These are phyloP conservation scores for Climacteris rufus DNA, from an alignment of 2,113 vertebrate genomes.

Conservation along the genomic window DNA sequence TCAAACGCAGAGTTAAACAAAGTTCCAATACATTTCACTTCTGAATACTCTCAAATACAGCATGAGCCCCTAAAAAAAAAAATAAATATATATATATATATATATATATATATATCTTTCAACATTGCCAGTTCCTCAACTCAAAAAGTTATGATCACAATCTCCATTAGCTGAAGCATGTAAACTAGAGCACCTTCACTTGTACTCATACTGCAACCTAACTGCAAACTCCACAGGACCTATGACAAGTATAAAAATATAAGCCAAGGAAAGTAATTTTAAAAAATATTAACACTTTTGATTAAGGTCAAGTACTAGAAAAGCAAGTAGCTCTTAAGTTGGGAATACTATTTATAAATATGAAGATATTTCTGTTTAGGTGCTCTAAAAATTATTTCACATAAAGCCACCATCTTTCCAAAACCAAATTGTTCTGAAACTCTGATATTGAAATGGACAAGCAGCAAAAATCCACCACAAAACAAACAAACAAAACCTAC, in stretches of 20 bases:
- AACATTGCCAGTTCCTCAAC: background rate
- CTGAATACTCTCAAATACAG: background rate
- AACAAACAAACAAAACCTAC: background rate
- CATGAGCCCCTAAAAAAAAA: rapidly evolving
- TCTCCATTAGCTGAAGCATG: background rate
- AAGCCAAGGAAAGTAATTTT: background rate
- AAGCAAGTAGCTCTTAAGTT: background rate
- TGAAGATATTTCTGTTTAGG: background rate
- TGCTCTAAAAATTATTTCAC: background rate
- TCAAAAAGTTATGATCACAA: background rate
- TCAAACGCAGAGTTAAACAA: background rate
- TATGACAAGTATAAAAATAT: background rate
- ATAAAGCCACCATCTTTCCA: background rate
- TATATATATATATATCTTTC: too few species aligned
- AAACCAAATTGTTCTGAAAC: background rate
- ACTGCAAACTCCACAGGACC: background rate
- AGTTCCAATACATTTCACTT: background rate
- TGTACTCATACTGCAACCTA: background rate
- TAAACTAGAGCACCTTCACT: background rate
- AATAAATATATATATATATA: too few species aligned
- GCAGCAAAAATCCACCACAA: background rate
- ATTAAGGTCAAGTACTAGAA: background rate
- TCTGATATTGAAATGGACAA: background rate
- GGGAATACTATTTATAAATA: background rate
- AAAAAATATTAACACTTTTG: background rate